phyloP scores from a whole-genome alignment of 2,113 vertebrate species.

The Nannospalax galili region DNA sequence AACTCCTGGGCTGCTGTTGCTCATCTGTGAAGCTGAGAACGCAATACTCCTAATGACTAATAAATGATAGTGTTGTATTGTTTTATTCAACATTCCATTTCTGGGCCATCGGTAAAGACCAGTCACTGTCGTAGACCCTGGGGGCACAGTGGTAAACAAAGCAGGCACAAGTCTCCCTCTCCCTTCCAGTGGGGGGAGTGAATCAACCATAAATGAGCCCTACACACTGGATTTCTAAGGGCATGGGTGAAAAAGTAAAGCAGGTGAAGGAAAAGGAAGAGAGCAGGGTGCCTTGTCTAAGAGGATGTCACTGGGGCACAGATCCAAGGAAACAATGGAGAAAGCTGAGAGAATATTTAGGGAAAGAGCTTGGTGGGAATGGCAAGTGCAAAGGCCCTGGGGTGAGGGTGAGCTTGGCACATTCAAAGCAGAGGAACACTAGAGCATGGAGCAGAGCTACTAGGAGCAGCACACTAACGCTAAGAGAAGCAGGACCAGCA shows the following conservation, averaged over 20 bases:
- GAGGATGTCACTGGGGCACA: background rate
- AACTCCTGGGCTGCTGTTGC: background rate
- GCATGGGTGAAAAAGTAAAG: background rate
- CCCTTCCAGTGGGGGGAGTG: background rate
- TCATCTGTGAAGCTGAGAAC: conserved; percentile 28
- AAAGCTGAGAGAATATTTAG: background rate
- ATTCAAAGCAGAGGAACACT: background rate
- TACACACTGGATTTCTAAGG: background rate
- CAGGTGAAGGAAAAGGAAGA: background rate
- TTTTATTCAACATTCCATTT: background rate
- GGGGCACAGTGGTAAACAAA: background rate
- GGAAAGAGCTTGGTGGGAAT: background rate
- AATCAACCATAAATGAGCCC: background rate
- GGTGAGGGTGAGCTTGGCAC: background rate
- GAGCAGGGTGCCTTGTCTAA: background rate
- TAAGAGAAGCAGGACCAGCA: background rate
- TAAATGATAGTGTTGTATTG: background rate
- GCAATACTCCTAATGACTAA: background rate
- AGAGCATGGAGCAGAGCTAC: rapidly evolving
- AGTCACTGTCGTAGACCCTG: background rate
- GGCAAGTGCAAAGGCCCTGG: background rate
- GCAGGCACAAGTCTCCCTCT: background rate
- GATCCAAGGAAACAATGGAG: background rate
- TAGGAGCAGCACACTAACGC: background rate
- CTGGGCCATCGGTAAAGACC: background rate